phyloP scores from a whole-genome alignment of 2,888 invertebrate species.

The Oscheius onirici region DNA sequence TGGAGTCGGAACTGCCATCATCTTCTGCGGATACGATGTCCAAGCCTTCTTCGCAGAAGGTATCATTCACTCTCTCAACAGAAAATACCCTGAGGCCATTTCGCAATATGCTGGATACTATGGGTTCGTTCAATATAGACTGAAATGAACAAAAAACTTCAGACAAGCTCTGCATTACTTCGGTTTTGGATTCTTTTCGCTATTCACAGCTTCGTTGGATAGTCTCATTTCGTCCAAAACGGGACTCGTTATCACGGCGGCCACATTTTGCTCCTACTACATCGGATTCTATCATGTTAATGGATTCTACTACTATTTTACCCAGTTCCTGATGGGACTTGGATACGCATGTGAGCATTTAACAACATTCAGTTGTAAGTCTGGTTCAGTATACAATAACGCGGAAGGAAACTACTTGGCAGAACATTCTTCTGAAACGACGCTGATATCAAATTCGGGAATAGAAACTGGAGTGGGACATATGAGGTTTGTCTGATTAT shows the following conservation, averaged over 20 bases:
- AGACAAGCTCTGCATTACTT: constrained; percentile 51
- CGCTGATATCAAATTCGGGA: constrained; percentile 42
- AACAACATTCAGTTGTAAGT: too few relatives aligned
- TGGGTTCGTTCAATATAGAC: too few relatives aligned
- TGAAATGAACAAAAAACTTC: too few relatives aligned
- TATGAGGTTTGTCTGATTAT: neutral
- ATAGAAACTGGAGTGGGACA: constrained; percentile 46
- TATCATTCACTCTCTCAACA: constrained; percentile 43
- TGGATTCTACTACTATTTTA: constrained; percentile 37
- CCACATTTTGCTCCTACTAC: constrained; percentile 37
- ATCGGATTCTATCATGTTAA: constrained; percentile 41
- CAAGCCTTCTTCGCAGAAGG: constrained; percentile 46
- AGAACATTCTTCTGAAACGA: constrained; percentile 45
- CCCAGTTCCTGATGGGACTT: constrained; percentile 42
- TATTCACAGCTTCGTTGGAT: constrained; percentile 46
- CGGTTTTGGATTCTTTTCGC: constrained; percentile 43
- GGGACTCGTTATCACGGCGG: constrained; percentile 35
- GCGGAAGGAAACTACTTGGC: constrained; percentile 48
- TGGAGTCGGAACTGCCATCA: constrained; percentile 41
- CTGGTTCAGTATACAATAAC: constrained; percentile 47
- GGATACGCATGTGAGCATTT: constrained; percentile 39
- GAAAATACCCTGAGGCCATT: constrained; percentile 37
- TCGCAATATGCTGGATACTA: constrained; percentile 49
- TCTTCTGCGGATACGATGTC: constrained; percentile 47
- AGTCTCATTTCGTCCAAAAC: constrained; percentile 40